phyloP scores from a whole-genome alignment of 2,888 invertebrate species.

The Mellilla xanthometata region DNA sequence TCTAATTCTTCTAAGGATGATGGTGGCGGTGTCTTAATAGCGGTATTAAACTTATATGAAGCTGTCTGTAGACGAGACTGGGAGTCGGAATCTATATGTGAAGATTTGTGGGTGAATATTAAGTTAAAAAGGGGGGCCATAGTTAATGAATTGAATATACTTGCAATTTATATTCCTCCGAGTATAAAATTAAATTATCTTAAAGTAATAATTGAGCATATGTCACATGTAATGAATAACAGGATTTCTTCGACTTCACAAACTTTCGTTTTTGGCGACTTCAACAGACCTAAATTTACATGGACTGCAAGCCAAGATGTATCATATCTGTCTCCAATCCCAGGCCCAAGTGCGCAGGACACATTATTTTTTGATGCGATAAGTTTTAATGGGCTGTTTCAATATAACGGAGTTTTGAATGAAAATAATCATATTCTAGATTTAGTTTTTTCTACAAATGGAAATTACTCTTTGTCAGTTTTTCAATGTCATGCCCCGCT shows the following conservation, averaged over 20 bases:
- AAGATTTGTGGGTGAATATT: background rate
- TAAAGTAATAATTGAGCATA: background rate
- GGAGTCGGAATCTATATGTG: background rate
- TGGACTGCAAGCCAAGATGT: background rate
- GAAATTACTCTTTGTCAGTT: background rate
- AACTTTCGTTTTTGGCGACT: background rate
- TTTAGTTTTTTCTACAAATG: background rate
- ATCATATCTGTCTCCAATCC: background rate
- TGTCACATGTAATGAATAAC: background rate
- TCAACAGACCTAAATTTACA: background rate
- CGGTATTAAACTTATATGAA: background rate
- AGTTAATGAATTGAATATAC: background rate
- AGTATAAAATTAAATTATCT: background rate
- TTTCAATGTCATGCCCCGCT: background rate
- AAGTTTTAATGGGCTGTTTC: background rate
- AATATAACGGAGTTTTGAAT: background rate
- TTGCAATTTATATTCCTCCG: background rate
- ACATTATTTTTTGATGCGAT: background rate
- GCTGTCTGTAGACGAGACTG: background rate
- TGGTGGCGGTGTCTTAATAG: background rate
- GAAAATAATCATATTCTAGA: background rate
- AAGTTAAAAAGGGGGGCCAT: background rate
- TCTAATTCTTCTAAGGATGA: background rate
- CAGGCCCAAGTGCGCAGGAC: background rate
- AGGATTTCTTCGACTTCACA: background rate